These are phyloP conservation scores for Dysidea cf. avara DNA, from an alignment of 37 sponge, comb jelly and placozoan species.

Conservation along the genomic window DNA sequence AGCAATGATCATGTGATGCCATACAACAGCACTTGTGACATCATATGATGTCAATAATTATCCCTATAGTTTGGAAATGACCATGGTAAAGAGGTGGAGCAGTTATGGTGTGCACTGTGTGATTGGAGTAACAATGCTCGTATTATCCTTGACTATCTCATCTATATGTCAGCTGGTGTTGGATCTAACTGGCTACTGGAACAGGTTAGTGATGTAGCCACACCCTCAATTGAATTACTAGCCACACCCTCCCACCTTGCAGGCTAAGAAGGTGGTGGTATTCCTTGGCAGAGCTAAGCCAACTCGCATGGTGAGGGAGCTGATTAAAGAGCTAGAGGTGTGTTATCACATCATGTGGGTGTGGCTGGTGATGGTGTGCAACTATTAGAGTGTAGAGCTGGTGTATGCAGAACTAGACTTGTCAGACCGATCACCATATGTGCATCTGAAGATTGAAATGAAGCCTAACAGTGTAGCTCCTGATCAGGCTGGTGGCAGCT, in stretches of 20 bases:
- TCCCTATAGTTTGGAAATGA: constrained; percentile 60
- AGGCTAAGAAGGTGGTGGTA: constrained; percentile 77
- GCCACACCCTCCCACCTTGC: background rate
- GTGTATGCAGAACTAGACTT: too few species aligned
- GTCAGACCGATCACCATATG: too few species aligned
- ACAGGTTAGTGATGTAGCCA: constrained; percentile 26
- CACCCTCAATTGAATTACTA: background rate
- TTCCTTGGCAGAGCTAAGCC: constrained; percentile 57
- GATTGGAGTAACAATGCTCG: constrained; percentile 69
- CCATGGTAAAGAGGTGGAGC: constrained; percentile 73
- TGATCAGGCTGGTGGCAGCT: too few species aligned
- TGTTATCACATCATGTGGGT: background rate
- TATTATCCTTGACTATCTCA: constrained; percentile 61
- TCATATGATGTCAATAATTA: background rate
- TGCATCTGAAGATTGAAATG: too few species aligned
- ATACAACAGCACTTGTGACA: background rate
- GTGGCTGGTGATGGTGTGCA: background rate
- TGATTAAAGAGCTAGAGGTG: constrained; percentile 80
- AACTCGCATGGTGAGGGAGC: constrained; percentile 48
- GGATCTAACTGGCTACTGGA: constrained; percentile 41
- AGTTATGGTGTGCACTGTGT: constrained; percentile 80
- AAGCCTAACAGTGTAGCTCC: too few species aligned
- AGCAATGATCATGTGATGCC: background rate
- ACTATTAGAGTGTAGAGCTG: too few species aligned
- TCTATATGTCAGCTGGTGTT: constrained; percentile 42